Percentiles rank a stretch among this genome's conserved stretches.
Conservation (phyloP, 2,888 invertebrate genomes). For the Drosophila seclusa region DNA sequence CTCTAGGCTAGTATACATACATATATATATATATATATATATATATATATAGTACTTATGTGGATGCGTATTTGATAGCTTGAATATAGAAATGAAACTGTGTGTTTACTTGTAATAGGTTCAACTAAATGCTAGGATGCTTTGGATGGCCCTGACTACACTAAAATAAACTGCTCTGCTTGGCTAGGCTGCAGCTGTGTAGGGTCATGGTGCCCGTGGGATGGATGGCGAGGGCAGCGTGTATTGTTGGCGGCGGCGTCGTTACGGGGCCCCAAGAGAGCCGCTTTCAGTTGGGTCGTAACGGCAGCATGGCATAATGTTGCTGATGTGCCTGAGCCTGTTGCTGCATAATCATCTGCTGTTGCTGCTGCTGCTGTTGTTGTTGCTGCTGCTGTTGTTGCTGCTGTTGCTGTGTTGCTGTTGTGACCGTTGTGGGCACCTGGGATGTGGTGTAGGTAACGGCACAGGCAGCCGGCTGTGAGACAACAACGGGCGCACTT, state of each 20-base stretch:
- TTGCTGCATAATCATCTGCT: slow-evolving; percentile 58
- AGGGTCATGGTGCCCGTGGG: slow-evolving; percentile 75
- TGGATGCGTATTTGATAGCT: slow-evolving; percentile 6
- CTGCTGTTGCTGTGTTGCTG: slow-evolving; percentile 50
- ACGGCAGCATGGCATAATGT: slow-evolving; percentile 83
- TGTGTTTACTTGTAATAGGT: slow-evolving; percentile 8
- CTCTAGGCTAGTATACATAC: slow-evolving; percentile 10
- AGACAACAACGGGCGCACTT: slow-evolving; percentile 82
- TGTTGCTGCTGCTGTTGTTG: slow-evolving; percentile 65
- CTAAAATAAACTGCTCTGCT: slow-evolving; percentile 74
- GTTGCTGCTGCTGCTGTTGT: slow-evolving; percentile 61
- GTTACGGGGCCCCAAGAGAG: slow-evolving; percentile 79
- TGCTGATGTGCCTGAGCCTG: slow-evolving; percentile 76
- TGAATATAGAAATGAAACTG: slow-evolving; percentile 27
- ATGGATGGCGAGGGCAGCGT: slow-evolving; percentile 64
- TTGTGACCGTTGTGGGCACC: slow-evolving; percentile 57
- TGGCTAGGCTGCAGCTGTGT: slow-evolving; percentile 75
- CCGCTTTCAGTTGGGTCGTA: slow-evolving; percentile 83
- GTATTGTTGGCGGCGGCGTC: slow-evolving; percentile 68
- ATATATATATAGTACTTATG: slow-evolving; percentile 5
- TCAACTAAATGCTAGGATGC: slow-evolving; percentile 64
- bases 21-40: not conserved
- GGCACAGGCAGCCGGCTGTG: slow-evolving; percentile 78
- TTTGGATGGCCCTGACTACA: slow-evolving; percentile 64
- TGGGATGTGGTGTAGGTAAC: slow-evolving; percentile 80